Evolutionary conservation across 2,888 invertebrate species (phyloP), one percentile per base, ranked within the genome.

Genomic region (Harmothoe impar): DNA sequence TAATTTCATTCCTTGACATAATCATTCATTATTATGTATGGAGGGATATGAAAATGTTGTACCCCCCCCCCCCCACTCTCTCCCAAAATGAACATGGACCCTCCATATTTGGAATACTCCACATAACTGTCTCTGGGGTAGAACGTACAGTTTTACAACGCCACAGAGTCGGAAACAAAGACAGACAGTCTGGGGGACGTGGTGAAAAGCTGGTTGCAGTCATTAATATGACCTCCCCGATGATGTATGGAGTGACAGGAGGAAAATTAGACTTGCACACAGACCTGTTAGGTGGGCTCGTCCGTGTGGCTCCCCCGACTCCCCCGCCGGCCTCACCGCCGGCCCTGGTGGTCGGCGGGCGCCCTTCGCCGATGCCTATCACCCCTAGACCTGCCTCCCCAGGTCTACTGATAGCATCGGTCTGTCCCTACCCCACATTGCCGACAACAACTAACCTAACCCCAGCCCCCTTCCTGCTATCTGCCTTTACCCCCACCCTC

Each of bases 331-430:
- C 77, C 20, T 25, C 31, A 77, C 77, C 77, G 77, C 31, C 43
- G 35, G 81, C 23, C 43, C 20, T 15, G 25, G 29, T 5, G 0
- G 77, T 1, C 31, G 77, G 29, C 31, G 29, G 77, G 77, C 77
- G 62, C 62, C 62, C 77, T 29, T 29, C 35, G 35, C 81, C 81
- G 72, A 72, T 72, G 72, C 72, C 72, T 72, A 72, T 72, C 81
- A n/a, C 33, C 43, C 81, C 81, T 23, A 35, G 81, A 33, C 43
- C 81, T 43, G 33, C 23, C 81, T 81, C 35, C 17, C 20, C 20
- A 20, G n/a, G 81, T 33, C 81, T n/a, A 35, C 81, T 1, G 81
- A 81, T 81, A 81, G 81, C 25, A 81, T 81, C 81, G 81, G 81
- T 81, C 81, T 81, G 43, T 17, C 81, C 31, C 77, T 77, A 25